phyloP scores from a whole-genome alignment of 2,888 invertebrate species.

The Pachycephus smyrnensis region DNA sequence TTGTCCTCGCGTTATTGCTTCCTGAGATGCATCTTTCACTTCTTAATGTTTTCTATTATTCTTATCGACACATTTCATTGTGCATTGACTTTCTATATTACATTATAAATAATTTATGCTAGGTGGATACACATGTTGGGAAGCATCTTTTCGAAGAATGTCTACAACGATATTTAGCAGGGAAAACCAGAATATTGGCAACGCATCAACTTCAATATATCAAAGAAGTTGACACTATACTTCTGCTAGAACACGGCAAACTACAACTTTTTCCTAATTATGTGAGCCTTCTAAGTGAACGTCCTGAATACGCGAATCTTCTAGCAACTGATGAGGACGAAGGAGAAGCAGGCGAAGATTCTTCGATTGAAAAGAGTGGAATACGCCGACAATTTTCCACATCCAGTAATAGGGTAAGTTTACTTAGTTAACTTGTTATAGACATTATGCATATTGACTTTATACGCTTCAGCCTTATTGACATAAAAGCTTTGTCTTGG shows the following conservation, averaged over 20 bases:
- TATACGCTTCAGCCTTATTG: too few relatives aligned
- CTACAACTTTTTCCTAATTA: constrained; percentile 48
- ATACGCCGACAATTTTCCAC: constrained; percentile 56
- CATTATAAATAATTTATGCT: constrained; percentile 1
- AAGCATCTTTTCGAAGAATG: constrained; percentile 82
- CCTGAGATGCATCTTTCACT: background rate
- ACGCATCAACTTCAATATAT: constrained; percentile 82
- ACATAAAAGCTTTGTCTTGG: too few relatives aligned
- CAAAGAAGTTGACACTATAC: constrained; percentile 65
- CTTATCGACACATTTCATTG: background rate
- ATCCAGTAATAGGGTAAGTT: constrained; percentile 55
- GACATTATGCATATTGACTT: too few relatives aligned
- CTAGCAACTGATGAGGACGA: constrained; percentile 50
- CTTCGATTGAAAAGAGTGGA: constrained; percentile 36
- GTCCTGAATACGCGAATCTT: constrained; percentile 53
- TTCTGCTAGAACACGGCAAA: constrained; percentile 58
- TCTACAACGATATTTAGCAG: constrained; percentile 74
- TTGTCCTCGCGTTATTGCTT: too few relatives aligned
- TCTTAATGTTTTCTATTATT: constrained; percentile 7
- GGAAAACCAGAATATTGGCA: constrained; percentile 80
- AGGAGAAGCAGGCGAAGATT: constrained; percentile 39
- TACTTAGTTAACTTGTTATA: background rate
- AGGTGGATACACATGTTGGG: constrained; percentile 80
- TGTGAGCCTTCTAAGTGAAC: constrained; percentile 49
- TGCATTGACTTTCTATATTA: too few relatives aligned